Percentiles rank a stretch among this genome's conserved stretches.
phyloP scores from a whole-genome alignment of 2,797 vertebrate species.

The Bradypus variegatus region DNA sequence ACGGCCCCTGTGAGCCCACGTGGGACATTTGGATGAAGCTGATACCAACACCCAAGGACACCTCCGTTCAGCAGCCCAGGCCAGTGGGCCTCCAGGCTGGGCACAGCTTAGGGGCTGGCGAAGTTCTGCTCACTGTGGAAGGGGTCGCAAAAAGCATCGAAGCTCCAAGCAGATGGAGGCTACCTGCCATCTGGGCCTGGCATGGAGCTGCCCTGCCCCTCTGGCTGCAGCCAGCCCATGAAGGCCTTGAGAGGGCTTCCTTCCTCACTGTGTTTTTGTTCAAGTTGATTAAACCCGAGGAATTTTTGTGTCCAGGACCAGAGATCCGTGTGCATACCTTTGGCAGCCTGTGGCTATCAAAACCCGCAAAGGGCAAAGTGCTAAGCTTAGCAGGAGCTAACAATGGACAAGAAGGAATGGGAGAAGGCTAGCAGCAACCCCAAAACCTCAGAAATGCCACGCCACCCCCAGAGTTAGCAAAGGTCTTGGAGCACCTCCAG shows the following conservation, averaged over 20 bases:
- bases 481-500: not conserved
- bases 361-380: constrained; percentile 50
- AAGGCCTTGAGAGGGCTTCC: constrained; percentile 39
- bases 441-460: not conserved
- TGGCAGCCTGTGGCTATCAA: constrained; percentile 11
- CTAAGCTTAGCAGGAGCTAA: not conserved
- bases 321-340: constrained; percentile 15
- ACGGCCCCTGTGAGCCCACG: not conserved
- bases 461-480: not conserved
- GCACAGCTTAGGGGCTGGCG: not conserved
- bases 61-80: not conserved
- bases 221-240: not conserved
- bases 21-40: not conserved
- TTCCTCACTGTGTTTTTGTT: constrained; percentile 58
- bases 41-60: not conserved
- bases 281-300: constrained; percentile 64
- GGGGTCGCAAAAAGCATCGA: not conserved
- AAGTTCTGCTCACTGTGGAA: not conserved
- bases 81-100: not conserved
- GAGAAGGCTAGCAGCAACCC: not conserved
- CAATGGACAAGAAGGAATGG: not conserved
- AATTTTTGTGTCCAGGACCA: constrained; percentile 50
- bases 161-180: not conserved
- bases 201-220: not conserved
- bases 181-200: not conserved